Evolutionary conservation across 2,888 invertebrate species (phyloP).

Genomic region (Rhagium mordax): DNA sequence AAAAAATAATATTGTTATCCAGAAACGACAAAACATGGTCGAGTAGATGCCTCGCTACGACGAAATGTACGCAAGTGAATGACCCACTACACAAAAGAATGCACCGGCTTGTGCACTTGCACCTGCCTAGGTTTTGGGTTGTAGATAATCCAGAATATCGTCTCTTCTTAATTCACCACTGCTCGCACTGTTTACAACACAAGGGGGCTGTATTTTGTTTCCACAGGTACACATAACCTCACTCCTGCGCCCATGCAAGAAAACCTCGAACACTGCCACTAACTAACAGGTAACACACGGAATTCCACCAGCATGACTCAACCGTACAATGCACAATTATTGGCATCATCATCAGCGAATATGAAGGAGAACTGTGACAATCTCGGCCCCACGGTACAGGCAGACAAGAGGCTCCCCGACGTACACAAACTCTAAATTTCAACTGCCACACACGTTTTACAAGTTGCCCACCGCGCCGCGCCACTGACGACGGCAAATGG

Average conservation of each 20-base stretch:
- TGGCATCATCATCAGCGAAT: constrained; percentile 39
- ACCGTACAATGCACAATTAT: constrained; percentile 31
- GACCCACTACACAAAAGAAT: constrained; percentile 36
- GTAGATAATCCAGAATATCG: constrained; percentile 30
- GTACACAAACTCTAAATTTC: constrained; percentile 36
- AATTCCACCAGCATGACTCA: constrained; percentile 55
- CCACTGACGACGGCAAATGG: constrained; percentile 40
- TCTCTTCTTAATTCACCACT: constrained; percentile 33
- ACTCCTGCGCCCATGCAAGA: constrained; percentile 46
- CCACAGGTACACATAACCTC: constrained; percentile 52
- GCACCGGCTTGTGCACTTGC: constrained; percentile 41
- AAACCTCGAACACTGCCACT: constrained; percentile 32
- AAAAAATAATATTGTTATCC: not conserved
- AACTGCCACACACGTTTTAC: constrained; percentile 40
- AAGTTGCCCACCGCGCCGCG: constrained; percentile 47
- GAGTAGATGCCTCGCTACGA: constrained; percentile 17
- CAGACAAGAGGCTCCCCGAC: constrained; percentile 16
- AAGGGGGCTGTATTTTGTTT: constrained; percentile 32
- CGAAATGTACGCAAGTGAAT: constrained; percentile 39
- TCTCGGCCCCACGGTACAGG: constrained; percentile 1
- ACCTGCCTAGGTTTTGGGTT: constrained; percentile 38
- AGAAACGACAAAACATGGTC: not conserved
- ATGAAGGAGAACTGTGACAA: constrained; percentile 35
- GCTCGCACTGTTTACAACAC: constrained; percentile 31
- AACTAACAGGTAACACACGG: constrained; percentile 46